Percentiles rank a stretch among this genome's conserved stretches.
Conservation (phyloP, 2,888 invertebrate species). For the Xestia sexstrigata region DNA sequence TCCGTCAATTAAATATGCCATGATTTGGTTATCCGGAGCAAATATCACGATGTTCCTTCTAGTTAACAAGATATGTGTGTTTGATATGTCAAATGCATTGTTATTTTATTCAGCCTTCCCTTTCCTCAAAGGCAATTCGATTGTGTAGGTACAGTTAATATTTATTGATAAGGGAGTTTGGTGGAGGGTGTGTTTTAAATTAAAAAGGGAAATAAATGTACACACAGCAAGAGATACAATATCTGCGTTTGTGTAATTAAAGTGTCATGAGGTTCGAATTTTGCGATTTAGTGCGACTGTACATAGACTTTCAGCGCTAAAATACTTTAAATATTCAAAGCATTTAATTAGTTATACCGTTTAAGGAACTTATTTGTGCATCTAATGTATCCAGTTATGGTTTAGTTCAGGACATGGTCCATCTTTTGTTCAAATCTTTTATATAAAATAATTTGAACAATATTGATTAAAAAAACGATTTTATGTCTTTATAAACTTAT, state of each 20-base stretch:
- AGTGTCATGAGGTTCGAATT: too few relatives aligned
- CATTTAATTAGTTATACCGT: too few relatives aligned
- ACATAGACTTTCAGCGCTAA: too few relatives aligned
- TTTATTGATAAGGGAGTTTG: constrained; percentile 29
- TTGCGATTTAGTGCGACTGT: too few relatives aligned
- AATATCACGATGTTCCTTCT: constrained; percentile 51
- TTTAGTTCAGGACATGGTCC: too few relatives aligned
- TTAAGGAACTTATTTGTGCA: too few relatives aligned
- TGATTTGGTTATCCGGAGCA: constrained; percentile 40
- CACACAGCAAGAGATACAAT: neutral
- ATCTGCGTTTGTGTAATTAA: neutral
- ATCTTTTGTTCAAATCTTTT: too few relatives aligned
- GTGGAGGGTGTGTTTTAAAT: constrained; percentile 23
- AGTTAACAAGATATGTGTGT: constrained; percentile 51
- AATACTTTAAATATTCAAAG: too few relatives aligned
- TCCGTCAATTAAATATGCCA: constrained; percentile 48
- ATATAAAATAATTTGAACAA: too few relatives aligned
- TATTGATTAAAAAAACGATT: neutral
- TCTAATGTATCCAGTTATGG: too few relatives aligned
- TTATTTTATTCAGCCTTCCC: constrained; percentile 53
- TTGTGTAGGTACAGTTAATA: constrained; percentile 49
- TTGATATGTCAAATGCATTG: constrained; percentile 60
- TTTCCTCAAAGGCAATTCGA: constrained; percentile 32
- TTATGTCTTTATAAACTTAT: neutral
- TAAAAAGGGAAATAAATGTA: constrained; percentile 13